A percentile compares a stretch with the other conserved stretches of the same genome.
Evolutionary conservation across 1,140 invertebrate genomes (phyloP).

Genomic region (Matsumurasca onukii): DNA sequence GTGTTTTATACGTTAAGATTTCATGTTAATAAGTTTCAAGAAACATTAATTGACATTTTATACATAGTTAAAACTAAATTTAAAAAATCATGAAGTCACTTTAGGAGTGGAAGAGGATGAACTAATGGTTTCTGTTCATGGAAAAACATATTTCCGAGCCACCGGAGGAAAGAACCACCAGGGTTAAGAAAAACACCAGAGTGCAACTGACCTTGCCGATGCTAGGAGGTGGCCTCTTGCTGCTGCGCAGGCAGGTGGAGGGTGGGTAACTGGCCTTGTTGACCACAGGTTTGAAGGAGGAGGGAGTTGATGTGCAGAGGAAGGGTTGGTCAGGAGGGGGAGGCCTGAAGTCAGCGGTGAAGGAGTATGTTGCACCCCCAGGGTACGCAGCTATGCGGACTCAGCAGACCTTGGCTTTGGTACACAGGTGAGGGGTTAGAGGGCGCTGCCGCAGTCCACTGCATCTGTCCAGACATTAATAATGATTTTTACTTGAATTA

Average conservation of each 20-base stretch:
- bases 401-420: slow-evolving; percentile 38
- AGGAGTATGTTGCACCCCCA: slow-evolving; percentile 68
- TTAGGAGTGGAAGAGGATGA: too few species aligned
- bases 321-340: slow-evolving; percentile 39
- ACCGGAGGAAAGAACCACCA: too few species aligned
- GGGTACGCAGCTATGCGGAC: slow-evolving; percentile 54
- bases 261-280: slow-evolving; percentile 26
- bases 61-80: too few species aligned
- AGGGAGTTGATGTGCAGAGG: slow-evolving; percentile 42
- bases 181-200: too few species aligned
- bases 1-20: too few species aligned
- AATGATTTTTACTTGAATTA: neutral
- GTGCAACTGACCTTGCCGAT: neutral
- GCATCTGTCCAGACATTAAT: slow-evolving; percentile 51
- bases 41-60: too few species aligned
- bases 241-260: neutral
- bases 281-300: slow-evolving; percentile 45
- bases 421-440: slow-evolving; percentile 38
- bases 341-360: slow-evolving; percentile 73
- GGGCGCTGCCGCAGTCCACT: slow-evolving; percentile 55
- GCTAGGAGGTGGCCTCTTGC: slow-evolving; percentile 5
- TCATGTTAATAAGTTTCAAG: too few species aligned
- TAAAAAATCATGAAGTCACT: too few species aligned
- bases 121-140: too few species aligned
- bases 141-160: too few species aligned